Evolutionary conservation across 1,140 invertebrate genomes (phyloP).

Genomic region (Pentalonia nigronervosa): DNA sequence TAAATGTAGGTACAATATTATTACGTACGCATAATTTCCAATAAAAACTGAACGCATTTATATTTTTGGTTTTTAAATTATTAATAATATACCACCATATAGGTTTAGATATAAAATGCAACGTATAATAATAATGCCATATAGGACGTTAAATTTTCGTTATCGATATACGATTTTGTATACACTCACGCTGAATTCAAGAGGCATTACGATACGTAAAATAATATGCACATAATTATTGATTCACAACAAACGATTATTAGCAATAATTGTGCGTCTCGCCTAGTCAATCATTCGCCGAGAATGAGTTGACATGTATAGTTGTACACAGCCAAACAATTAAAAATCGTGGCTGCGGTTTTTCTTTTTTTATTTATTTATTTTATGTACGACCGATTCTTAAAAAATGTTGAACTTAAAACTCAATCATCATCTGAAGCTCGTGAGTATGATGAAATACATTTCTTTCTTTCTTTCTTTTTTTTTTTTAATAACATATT

Average conservation of each 20-base stretch:
- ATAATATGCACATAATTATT: not conserved
- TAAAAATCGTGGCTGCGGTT: not conserved
- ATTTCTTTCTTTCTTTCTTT: no score
- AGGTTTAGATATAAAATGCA: no score
- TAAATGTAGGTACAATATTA: no score
- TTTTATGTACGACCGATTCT: not conserved
- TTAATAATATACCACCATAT: no score
- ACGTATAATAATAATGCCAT: no score
- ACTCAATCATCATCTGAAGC: not conserved
- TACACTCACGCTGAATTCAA: not conserved
- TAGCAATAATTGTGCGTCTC: not conserved
- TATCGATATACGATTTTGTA: not conserved
- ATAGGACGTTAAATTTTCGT: not conserved
- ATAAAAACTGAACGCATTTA: no score
- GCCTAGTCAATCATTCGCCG: not conserved
- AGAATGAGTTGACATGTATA: not conserved
- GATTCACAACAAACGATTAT: not conserved
- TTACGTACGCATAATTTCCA: no score
- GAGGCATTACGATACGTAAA: not conserved
- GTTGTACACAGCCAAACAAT: not conserved
- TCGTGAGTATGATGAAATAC: conserved; percentile 3
- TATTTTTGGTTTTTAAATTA: no score
- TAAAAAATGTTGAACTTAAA: conserved; percentile 2
- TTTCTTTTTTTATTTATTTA: not conserved
- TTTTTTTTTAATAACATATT: not conserved